Conservation (phyloP, 2,113 vertebrate genomes). For the Pelodiscus sinensis region DNA sequence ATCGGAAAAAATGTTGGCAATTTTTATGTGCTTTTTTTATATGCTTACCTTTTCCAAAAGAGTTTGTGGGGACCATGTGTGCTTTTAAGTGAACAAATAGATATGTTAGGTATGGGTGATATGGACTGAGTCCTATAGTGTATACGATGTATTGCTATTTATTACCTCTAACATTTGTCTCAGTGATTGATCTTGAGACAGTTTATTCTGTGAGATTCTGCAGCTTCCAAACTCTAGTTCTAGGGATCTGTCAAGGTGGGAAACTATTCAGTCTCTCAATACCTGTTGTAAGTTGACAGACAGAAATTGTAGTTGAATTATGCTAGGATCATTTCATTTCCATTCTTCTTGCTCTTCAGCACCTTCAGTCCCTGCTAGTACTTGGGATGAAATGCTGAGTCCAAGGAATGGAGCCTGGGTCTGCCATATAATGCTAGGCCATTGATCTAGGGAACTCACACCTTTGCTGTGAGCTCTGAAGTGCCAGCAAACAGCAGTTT, state of each 20-base stretch:
- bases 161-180: not conserved
- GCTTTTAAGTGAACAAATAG: not conserved
- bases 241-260: not conserved
- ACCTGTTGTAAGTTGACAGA: conserved; percentile 6
- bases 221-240: not conserved
- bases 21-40: not conserved
- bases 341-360: not conserved
- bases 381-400: not conserved
- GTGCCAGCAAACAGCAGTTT: accelerated
- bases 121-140: not conserved
- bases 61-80: not conserved
- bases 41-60: not conserved
- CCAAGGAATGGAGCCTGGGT: not conserved
- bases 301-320: not conserved
- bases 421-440: not conserved
- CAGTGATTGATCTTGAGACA: not conserved
- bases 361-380: not conserved
- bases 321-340: not conserved
- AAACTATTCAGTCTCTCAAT: not conserved
- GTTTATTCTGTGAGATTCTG: not conserved
- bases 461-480: not conserved
- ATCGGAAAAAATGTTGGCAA: not conserved
- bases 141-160: not conserved
- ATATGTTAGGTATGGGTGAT: not conserved
- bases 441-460: not conserved